Conservation (phyloP, 2,888 invertebrate species). For the Biston betularia region DNA sequence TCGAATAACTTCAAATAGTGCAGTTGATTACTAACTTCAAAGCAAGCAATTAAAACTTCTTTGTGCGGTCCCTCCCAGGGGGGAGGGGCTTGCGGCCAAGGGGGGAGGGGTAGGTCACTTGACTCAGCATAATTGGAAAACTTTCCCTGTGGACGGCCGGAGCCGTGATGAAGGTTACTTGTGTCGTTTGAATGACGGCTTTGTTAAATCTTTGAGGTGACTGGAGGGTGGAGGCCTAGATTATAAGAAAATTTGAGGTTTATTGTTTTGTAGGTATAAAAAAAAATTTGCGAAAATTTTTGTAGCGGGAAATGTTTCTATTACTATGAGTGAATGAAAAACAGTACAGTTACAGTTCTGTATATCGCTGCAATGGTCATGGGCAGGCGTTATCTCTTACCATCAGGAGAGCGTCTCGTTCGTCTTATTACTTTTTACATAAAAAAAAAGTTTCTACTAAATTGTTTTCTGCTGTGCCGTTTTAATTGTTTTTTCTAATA, state of each 20-base stretch:
- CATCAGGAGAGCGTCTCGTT: too few relatives aligned
- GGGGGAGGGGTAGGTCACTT: slow-evolving; percentile 70
- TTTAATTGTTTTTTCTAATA: too few relatives aligned
- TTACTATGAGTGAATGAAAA: too few relatives aligned
- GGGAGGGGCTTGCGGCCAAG: slow-evolving; percentile 38
- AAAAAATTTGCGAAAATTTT: too few relatives aligned
- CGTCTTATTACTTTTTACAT: too few relatives aligned
- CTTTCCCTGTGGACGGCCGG: slow-evolving; percentile 46
- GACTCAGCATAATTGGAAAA: slow-evolving; percentile 75
- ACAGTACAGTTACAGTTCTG: too few relatives aligned
- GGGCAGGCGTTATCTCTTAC: too few relatives aligned
- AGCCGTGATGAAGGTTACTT: slow-evolving; percentile 45
- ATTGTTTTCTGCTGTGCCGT: too few relatives aligned
- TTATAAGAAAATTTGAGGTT: neutral
- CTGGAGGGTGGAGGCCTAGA: slow-evolving; percentile 3
- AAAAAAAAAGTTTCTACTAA: too few relatives aligned
- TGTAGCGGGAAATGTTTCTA: too few relatives aligned
- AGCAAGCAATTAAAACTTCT: slow-evolving; percentile 85
- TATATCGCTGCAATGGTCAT: too few relatives aligned
- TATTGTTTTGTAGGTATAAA: too few relatives aligned
- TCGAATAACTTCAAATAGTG: slow-evolving; percentile 73
- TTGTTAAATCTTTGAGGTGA: slow-evolving; percentile 40
- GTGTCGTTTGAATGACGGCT: slow-evolving; percentile 42
- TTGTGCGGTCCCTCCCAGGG: slow-evolving; percentile 69
- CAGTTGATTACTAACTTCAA: slow-evolving; percentile 74